Evolutionary conservation across 2,888 invertebrate genomes (phyloP).

Genomic region (Parascotia fuliginaria): DNA sequence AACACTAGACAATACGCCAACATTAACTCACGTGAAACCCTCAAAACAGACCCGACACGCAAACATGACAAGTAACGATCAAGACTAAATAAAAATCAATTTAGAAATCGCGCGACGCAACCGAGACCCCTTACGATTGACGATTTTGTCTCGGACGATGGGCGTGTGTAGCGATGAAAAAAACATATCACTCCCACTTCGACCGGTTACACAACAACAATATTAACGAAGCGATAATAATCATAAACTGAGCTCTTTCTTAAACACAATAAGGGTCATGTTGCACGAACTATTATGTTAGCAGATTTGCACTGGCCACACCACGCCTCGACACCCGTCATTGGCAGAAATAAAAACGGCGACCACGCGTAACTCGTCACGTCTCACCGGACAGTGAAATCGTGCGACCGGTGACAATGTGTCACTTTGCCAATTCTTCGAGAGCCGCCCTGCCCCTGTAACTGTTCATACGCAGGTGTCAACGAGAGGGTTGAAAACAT

Average conservation of each 20-base stretch:
- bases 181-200: constrained; percentile 84
- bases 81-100: constrained; percentile 55
- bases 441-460: constrained; percentile 49
- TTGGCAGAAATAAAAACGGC: constrained; percentile 86
- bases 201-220: constrained; percentile 66
- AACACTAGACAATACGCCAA: constrained; percentile 34
- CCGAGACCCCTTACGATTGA: constrained; percentile 50
- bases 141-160: constrained; percentile 70
- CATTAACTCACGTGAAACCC: constrained; percentile 24
- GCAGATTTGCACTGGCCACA: constrained; percentile 68
- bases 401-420: constrained; percentile 83
- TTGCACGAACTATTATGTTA: constrained; percentile 46
- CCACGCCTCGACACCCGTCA: constrained; percentile 85
- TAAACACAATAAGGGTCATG: constrained; percentile 55
- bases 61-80: constrained; percentile 18
- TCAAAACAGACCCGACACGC: constrained; percentile 19
- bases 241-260: constrained; percentile 56
- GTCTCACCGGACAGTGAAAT: constrained; percentile 82
- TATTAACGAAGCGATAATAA: constrained; percentile 44
- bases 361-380: constrained; percentile 85
- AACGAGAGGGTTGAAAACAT: constrained; percentile 23
- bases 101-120: constrained; percentile 66
- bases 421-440: constrained; percentile 63
- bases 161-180: constrained; percentile 79
- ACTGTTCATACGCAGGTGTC: constrained; percentile 23